These are phyloP conservation scores for Campopleginae sp. DNA, from an alignment of 2,888 invertebrate genomes.

Conservation along the genomic window DNA sequence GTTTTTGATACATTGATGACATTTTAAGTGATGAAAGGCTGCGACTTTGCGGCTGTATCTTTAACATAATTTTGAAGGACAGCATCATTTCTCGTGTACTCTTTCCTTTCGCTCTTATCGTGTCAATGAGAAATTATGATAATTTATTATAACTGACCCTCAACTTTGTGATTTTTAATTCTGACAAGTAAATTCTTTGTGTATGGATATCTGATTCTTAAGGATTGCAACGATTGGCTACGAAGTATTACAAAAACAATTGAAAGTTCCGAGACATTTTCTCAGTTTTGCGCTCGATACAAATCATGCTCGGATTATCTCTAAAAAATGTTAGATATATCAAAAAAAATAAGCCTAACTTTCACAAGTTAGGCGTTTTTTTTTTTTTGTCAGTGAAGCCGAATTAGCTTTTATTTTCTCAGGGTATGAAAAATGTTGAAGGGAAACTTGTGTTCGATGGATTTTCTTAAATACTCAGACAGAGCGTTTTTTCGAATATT, in stretches of 20 bases:
- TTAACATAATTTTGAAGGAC: background rate
- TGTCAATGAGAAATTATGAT: background rate
- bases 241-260: too few relatives aligned
- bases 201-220: background rate
- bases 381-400: too few relatives aligned
- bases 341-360: too few relatives aligned
- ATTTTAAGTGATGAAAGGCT: background rate
- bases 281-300: too few relatives aligned
- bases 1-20: background rate
- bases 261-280: too few relatives aligned
- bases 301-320: too few relatives aligned
- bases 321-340: too few relatives aligned
- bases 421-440: too few relatives aligned
- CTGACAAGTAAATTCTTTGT: background rate
- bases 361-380: too few relatives aligned
- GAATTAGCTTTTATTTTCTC: too few relatives aligned
- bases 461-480: background rate
- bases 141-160: background rate
- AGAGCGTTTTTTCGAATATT: background rate
- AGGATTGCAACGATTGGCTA: too few relatives aligned
- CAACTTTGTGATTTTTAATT: background rate
- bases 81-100: background rate
- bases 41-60: background rate
- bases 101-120: background rate
- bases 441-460: background rate